These are phyloP conservation scores for Cottoperca gobio DNA, from an alignment of 2,797 vertebrate species.

Conservation along the genomic window DNA sequence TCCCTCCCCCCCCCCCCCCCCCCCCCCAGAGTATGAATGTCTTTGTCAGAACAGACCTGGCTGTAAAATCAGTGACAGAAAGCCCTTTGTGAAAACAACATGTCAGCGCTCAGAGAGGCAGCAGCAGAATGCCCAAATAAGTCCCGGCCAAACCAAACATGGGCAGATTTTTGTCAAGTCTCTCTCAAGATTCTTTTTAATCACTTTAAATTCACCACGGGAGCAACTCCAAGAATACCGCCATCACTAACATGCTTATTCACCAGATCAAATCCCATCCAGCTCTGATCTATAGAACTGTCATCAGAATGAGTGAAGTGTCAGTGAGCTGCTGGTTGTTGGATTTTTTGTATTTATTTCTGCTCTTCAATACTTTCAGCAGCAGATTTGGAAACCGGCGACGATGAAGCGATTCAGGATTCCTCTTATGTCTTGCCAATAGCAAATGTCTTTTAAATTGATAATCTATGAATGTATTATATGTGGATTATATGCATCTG, in stretches of 20 bases:
- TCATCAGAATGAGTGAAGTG: slow-evolving; percentile 17
- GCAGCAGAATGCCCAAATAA: slow-evolving; percentile 7
- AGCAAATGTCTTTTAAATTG: slow-evolving; percentile 9
- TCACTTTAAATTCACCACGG: slow-evolving; percentile 50
- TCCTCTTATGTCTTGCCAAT: slow-evolving; percentile 31
- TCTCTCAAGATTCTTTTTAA: slow-evolving; percentile 39
- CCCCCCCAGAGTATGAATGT: background rate
- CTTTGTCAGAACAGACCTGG: background rate
- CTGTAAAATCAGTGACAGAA: slow-evolving; percentile 26
- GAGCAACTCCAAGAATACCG: slow-evolving; percentile 54
- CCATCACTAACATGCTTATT: slow-evolving; percentile 50
- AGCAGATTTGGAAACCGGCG: background rate
- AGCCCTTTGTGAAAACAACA: slow-evolving; percentile 36
- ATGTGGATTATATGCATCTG: slow-evolving; percentile 1
- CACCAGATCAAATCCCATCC: slow-evolving; percentile 18
- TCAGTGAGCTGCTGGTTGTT: slow-evolving; percentile 31
- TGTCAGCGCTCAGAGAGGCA: slow-evolving; percentile 28
- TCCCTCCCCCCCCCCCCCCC: slow-evolving; percentile 8
- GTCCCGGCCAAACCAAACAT: slow-evolving; percentile 28
- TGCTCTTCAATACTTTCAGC: slow-evolving; percentile 22
- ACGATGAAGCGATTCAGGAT: slow-evolving; percentile 5
- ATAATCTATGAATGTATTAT: slow-evolving; percentile 14
- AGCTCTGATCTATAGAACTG: slow-evolving; percentile 38
- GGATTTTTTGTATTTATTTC: slow-evolving; percentile 22
- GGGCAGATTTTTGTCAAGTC: slow-evolving; percentile 31